Evolutionary conservation across 2,113 vertebrate genomes (phyloP).

Genomic region (Cavia aperea): DNA sequence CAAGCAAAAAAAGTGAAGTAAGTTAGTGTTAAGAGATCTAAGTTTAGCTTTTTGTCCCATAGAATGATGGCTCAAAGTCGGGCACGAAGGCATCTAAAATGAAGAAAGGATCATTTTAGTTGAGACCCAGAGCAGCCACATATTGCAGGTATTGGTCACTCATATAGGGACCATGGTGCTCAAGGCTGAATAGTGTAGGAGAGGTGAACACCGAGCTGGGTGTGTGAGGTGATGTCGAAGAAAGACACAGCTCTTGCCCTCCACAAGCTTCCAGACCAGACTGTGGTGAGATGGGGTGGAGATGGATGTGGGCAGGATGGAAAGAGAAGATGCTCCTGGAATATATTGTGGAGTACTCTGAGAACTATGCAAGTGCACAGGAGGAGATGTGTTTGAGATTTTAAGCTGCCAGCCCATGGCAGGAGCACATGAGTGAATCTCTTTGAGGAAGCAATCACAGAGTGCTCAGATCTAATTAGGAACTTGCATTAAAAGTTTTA

Average conservation of each 20-base stretch:
- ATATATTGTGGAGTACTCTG: rapidly evolving
- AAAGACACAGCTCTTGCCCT: neutral
- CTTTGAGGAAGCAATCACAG: neutral
- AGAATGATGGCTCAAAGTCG: neutral
- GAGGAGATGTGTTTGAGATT: rapidly evolving
- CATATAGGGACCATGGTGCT: neutral
- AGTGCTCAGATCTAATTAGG: neutral
- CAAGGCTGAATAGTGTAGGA: neutral
- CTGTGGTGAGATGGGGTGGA: neutral
- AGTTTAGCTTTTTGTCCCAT: neutral
- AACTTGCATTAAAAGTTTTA: rapidly evolving
- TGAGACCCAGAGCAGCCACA: neutral
- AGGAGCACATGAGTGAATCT: rapidly evolving
- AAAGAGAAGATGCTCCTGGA: neutral
- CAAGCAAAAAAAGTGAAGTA: neutral
- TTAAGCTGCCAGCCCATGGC: neutral
- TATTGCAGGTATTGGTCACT: neutral
- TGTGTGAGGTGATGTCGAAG: too few species aligned
- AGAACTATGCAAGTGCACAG: rapidly evolving
- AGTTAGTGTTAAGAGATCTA: neutral
- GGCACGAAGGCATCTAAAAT: neutral
- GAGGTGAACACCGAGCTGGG: neutral
- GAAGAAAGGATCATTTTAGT: neutral
- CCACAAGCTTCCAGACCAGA: too few species aligned
- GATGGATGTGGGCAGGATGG: neutral